A percentile compares a stretch with the other conserved stretches of the same genome.
Evolutionary conservation across 2,888 invertebrate genomes (phyloP).

Genomic region (Choreutis nemorana): DNA sequence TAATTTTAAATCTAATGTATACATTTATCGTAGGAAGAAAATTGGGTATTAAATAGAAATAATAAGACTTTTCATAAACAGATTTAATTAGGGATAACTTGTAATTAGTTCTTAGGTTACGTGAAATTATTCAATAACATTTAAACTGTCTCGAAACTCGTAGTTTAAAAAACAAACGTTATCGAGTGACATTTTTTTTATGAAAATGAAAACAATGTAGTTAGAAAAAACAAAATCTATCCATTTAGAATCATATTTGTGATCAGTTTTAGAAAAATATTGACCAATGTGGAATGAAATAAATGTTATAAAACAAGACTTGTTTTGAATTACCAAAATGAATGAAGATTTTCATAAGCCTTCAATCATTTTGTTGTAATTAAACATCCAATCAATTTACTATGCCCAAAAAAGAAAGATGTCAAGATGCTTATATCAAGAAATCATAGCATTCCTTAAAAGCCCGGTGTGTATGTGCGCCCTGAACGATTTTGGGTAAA

Average conservation of each 20-base stretch:
- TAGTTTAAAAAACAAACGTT: constrained; percentile 6
- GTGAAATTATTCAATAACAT: too few species aligned
- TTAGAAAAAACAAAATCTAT: constrained; percentile 24
- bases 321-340: too few species aligned
- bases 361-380: too few species aligned
- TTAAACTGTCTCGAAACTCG: too few species aligned
- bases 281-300: constrained; percentile 62
- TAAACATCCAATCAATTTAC: too few species aligned
- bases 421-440: constrained; percentile 65
- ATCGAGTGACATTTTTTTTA: neutral
- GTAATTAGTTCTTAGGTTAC: too few species aligned
- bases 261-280: constrained; percentile 40
- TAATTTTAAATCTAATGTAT: too few species aligned
- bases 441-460: constrained; percentile 35
- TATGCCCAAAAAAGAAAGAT: constrained; percentile 40
- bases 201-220: constrained; percentile 17
- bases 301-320: constrained; percentile 59
- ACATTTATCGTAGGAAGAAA: too few species aligned
- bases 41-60: too few species aligned
- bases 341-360: too few species aligned
- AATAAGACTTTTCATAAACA: too few species aligned
- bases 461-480: constrained; percentile 58
- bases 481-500: constrained; percentile 62
- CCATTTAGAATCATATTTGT: constrained; percentile 36
- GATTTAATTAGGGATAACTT: too few species aligned